Evolutionary conservation across 2,888 invertebrate genomes (phyloP), one percentile per base, ranked within the genome.

Genomic region (Syritta pipiens): DNA sequence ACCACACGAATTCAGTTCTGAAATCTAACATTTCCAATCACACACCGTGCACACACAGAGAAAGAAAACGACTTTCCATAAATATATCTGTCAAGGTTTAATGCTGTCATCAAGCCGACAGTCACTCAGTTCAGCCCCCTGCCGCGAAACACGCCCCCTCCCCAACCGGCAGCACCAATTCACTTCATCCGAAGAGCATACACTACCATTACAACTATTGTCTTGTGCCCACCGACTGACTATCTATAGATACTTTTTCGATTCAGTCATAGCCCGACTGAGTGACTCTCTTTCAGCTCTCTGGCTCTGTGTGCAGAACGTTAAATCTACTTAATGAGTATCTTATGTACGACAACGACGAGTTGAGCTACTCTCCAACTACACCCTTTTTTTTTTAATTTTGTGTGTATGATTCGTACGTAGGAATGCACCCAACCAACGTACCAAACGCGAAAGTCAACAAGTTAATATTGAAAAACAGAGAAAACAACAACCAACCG

Each of bases 21-120:
- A n/a, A n/a, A n/a, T n/a, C n/a, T n/a, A n/a, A 59, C 53, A 65
- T 65, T 65, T 44, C 46, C 51, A 71, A 63, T 46, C 49, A 48
- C 60, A 49, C 1, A 44, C 1, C n/a, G n/a, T n/a, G n/a, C n/a
- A 28, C 17, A 32, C 24, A 20, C 42, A 17, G 48, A 68, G n/a
- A n/a, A n/a, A n/a, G n/a, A n/a, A 62, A 53, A 60, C 1, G 7
- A 6, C 48, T 48, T 68, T 63, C 63, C 63, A 49, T 67, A 74
- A 60, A 62, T 55, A 62, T 71, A 62, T 67, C 67, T 67, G 55
- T 79, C 74, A 79, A 72, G 79, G 74, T 79, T 68, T 67, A 48
- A 67, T 55, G 65, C 65, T 72, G 65, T 67, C 71, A 72, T 62
- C 72, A 67, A 74, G 74, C 32, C 48, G 55, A 75, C 48, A 75